phyloP scores from a whole-genome alignment of 2,113 vertebrate species.

The Struthidea cinerea region DNA sequence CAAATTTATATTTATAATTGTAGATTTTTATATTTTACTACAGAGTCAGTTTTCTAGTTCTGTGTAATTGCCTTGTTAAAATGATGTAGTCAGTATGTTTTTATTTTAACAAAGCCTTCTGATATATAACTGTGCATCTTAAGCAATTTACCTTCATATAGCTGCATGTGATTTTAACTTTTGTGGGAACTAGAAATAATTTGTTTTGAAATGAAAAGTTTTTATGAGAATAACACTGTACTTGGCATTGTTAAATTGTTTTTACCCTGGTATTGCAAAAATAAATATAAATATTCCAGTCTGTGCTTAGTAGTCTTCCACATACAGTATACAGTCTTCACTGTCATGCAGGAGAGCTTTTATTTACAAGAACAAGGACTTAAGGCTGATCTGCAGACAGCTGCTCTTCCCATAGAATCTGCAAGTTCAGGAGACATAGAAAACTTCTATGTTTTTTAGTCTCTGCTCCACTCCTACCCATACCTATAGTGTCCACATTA shows the following conservation, averaged over 20 bases:
- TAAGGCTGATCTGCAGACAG: not conserved
- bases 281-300: constrained; percentile 74
- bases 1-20: constrained; percentile 99
- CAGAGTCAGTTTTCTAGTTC: constrained; percentile 88
- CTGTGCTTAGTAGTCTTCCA: not conserved
- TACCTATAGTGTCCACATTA: not conserved
- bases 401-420: not conserved
- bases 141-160: constrained; percentile 76
- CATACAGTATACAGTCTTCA: not conserved
- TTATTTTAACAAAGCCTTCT: constrained; percentile 73
- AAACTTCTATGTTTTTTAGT: not conserved
- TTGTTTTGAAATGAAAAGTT: constrained; percentile 74
- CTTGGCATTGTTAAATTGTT: constrained; percentile 70
- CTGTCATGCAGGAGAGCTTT: not conserved
- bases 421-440: rapidly evolving
- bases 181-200: constrained; percentile 71
- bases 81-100: constrained; percentile 76
- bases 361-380: not conserved
- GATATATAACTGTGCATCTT: constrained; percentile 70
- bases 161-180: constrained; percentile 84
- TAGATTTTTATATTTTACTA: constrained; percentile 99
- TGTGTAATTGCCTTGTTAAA: constrained; percentile 81
- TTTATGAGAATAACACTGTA: constrained; percentile 79
- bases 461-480: not conserved
- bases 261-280: constrained; percentile 70